Evolutionary conservation across 2,888 invertebrate species (phyloP), one percentile per base, ranked within the genome.

Genomic region (Aporophyla lueneburgensis): DNA sequence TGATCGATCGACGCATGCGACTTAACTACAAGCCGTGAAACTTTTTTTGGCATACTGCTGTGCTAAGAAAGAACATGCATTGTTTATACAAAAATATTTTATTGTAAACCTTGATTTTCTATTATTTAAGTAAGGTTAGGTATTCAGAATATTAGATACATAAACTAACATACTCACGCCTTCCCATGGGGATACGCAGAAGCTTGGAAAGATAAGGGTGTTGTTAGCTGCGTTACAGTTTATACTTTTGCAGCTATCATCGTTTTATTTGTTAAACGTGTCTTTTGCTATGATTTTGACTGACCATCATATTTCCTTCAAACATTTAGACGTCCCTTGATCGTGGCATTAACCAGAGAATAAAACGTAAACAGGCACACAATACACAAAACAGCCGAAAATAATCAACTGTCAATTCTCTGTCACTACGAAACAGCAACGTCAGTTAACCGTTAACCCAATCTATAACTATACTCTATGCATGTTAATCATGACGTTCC

Each of bases 11-110:
- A 46, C 43, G 12, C 43, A 12, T 46, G 43, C 43, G 43, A 3
- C 43, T 12, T 12, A 46, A 1, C 43, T 10, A 46, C 43, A 46
- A 46, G 12, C 43, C 10, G 43, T 46, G 5, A 43, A n/a, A 16
- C 10, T 27, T 40, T 49, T 68, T 58, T 51, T 43, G 24, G 6
- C 6, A n/a, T 21, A 49, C 49, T 19, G 21, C 21, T 69, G 51
- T 27, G 78, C 51, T 70, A 24, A 33, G n/a, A 40, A 33, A 5
- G 12, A 69, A 14, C 61, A 27, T 24, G 21, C 54, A 70, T 61
- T 70, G 70, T 83, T 67, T 83, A 62, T 27, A 33, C 70, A n/a
- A 66, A 78, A 66, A 80, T 78, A 80, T 16, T 56, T 61, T 46
- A 80, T 19, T 63, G 63, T 56, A 75, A 53, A 65, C 61, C 33